These are phyloP conservation scores for Seriola dumerili DNA, from an alignment of 2,113 vertebrate species.

Conservation along the genomic window DNA sequence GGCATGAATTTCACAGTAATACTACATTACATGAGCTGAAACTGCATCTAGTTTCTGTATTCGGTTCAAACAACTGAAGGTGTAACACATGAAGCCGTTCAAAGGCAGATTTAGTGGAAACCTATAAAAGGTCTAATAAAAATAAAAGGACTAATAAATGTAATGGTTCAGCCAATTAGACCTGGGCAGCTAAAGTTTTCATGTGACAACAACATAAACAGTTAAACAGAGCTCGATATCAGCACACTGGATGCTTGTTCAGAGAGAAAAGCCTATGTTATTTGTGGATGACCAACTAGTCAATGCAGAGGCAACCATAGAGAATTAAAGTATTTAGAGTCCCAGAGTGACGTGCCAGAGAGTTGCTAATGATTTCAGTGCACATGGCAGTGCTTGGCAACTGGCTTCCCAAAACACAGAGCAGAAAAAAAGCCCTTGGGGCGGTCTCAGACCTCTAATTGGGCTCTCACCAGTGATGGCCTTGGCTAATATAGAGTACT, in stretches of 20 bases:
- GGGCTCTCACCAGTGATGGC: slow-evolving; percentile 70
- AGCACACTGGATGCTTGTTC: slow-evolving; percentile 39
- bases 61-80: not conserved
- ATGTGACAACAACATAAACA: slow-evolving; percentile 27
- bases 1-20: slow-evolving; percentile 16
- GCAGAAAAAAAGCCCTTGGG: slow-evolving; percentile 69
- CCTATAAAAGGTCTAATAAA: not conserved
- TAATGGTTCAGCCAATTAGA: not conserved
- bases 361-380: slow-evolving; percentile 77
- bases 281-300: slow-evolving; percentile 64
- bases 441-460: slow-evolving; percentile 73
- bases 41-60: not conserved
- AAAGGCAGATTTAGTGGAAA: not conserved
- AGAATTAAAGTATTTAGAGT: slow-evolving; percentile 71
- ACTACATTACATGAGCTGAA: not conserved
- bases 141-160: slow-evolving; percentile 23
- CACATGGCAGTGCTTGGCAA: slow-evolving; percentile 86
- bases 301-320: slow-evolving; percentile 67
- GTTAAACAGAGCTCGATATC: slow-evolving; percentile 38
- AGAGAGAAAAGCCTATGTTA: slow-evolving; percentile 50
- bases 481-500: slow-evolving; percentile 51
- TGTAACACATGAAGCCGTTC: not conserved
- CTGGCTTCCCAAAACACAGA: slow-evolving; percentile 73
- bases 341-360: slow-evolving; percentile 69
- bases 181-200: slow-evolving; percentile 36